A percentile compares a stretch with the other conserved stretches of the same genome.
These are phyloP conservation scores for Drosophila colorata DNA, from an alignment of 2,888 invertebrate genomes.

Conservation along the genomic window DNA sequence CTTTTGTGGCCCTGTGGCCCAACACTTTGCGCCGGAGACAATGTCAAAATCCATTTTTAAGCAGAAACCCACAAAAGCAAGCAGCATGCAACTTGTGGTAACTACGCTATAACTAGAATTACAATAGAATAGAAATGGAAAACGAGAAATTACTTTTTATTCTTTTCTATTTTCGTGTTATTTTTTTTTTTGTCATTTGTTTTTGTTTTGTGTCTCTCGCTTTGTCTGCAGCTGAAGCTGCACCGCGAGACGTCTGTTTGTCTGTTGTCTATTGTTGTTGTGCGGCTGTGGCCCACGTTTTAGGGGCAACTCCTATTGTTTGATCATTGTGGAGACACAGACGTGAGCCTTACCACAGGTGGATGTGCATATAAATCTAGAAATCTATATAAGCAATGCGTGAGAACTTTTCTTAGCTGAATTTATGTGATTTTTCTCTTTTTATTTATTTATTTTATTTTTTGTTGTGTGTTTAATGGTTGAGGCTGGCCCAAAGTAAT, in stretches of 20 bases:
- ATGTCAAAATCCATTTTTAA: constrained; percentile 76
- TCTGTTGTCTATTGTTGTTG: constrained; percentile 55
- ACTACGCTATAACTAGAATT: constrained; percentile 24
- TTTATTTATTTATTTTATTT: constrained; percentile 15
- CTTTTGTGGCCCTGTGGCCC: constrained; percentile 54
- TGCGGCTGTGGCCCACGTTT: constrained; percentile 57
- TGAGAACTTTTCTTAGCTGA: constrained; percentile 64
- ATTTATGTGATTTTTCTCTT: constrained; percentile 61
- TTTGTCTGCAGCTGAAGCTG: constrained; percentile 52
- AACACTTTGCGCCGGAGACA: constrained; percentile 68
- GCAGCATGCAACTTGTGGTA: constrained; percentile 21
- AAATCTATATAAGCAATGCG: constrained; percentile 52
- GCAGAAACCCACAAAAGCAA: constrained; percentile 51
- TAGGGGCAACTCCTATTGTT: constrained; percentile 66
- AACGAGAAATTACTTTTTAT: constrained; percentile 63
- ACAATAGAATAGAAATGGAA: constrained; percentile 60
- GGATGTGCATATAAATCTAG: constrained; percentile 49
- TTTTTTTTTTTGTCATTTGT: constrained; percentile 35
- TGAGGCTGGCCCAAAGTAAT: constrained; percentile 30
- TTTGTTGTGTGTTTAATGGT: constrained; percentile 20
- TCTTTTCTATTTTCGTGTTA: constrained; percentile 21
- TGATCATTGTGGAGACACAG: constrained; percentile 28
- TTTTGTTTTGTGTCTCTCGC: constrained; percentile 33
- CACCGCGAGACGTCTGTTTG: constrained; percentile 67
- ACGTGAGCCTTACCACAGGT: constrained; percentile 68